phyloP scores from a whole-genome alignment of 2,888 invertebrate species.

The Nasonia oneida region DNA sequence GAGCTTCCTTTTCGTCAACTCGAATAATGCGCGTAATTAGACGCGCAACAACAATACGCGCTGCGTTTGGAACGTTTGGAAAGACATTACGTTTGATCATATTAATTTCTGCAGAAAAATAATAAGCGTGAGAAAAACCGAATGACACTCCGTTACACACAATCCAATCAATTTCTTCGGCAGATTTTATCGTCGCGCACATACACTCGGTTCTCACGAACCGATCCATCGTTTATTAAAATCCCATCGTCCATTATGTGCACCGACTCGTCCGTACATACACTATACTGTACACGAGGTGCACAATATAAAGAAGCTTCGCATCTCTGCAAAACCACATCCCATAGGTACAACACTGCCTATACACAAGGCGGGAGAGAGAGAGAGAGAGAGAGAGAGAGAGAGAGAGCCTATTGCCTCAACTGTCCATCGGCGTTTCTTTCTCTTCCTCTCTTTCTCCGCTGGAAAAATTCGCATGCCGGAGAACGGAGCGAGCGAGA shows the following conservation, averaged over 20 bases:
- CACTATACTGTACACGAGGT: neutral
- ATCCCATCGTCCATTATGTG: neutral
- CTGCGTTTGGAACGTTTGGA: neutral
- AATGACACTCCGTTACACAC: neutral
- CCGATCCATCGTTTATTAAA: neutral
- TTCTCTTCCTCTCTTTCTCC: slow-evolving; percentile 15
- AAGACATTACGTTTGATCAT: neutral
- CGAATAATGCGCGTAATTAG: neutral
- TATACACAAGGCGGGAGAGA: neutral
- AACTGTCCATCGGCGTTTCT: slow-evolving; percentile 14
- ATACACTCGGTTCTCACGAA: neutral
- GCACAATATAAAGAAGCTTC: neutral
- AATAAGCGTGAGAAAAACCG: neutral
- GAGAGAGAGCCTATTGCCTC: neutral
- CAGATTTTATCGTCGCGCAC: neutral
- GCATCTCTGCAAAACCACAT: neutral
- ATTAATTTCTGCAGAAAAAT: neutral
- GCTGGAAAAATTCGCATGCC: slow-evolving; percentile 54
- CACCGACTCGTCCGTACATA: neutral
- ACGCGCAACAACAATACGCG: neutral
- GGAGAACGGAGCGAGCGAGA: slow-evolving; percentile 5
- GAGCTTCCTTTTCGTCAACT: neutral
- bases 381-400: neutral
- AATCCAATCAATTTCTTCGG: neutral
- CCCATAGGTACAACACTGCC: neutral